These are phyloP conservation scores for Nephotettix cincticeps DNA, from an alignment of 1,140 invertebrate genomes.

Conservation along the genomic window DNA sequence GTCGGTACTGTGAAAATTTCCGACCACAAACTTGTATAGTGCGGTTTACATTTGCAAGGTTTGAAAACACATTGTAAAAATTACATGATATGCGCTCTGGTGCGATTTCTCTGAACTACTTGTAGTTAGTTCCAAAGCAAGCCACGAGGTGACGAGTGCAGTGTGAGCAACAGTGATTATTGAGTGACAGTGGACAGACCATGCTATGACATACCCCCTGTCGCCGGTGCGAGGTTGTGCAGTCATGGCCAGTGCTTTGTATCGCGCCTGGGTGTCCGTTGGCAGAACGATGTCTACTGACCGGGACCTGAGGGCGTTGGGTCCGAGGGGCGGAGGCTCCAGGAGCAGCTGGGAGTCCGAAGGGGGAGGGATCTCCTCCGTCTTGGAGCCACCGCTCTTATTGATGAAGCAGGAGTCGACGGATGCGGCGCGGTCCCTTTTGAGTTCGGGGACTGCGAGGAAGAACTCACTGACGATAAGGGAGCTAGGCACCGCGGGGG, in stretches of 20 bases:
- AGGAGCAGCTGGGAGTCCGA: constrained; percentile 59
- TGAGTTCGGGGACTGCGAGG: constrained; percentile 75
- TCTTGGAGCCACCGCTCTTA: constrained; percentile 62
- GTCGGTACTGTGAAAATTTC: too few species aligned
- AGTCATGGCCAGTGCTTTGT: constrained; percentile 64
- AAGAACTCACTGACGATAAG: constrained; percentile 70
- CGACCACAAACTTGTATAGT: too few species aligned
- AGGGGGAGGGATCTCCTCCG: constrained; percentile 57
- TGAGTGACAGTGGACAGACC: background rate
- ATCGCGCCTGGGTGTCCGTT: constrained; percentile 78
- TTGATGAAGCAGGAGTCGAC: constrained; percentile 81
- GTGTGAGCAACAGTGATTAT: background rate
- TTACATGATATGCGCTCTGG: too few species aligned
- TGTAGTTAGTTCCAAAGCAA: too few species aligned
- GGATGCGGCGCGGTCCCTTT: constrained; percentile 77
- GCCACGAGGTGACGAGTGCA: too few species aligned
- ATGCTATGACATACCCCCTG: constrained; percentile 14
- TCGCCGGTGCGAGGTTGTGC: constrained; percentile 17
- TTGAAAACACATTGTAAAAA: too few species aligned
- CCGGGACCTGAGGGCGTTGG: constrained; percentile 66
- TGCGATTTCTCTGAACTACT: too few species aligned
- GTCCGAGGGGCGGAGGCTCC: constrained; percentile 36
- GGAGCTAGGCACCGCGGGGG: constrained; percentile 9
- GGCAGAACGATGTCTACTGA: constrained; percentile 90
- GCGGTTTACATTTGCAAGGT: too few species aligned